phyloP scores from a whole-genome alignment of 2,113 vertebrate genomes.

The Pygathrix nemaeus region DNA sequence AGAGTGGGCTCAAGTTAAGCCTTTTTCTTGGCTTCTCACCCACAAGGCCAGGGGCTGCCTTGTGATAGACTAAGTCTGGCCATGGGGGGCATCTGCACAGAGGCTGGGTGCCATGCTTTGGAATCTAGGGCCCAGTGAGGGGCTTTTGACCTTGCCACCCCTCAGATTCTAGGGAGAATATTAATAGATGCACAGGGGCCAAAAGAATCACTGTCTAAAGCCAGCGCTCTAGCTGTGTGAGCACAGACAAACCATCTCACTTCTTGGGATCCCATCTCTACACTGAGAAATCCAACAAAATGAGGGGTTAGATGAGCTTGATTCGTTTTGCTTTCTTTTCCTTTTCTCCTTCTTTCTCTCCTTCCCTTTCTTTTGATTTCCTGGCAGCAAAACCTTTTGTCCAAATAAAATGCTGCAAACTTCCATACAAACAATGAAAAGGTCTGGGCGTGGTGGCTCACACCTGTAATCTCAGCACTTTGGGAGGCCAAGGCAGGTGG shows the following conservation, averaged over 20 bases:
- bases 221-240: background rate
- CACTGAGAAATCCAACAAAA: background rate
- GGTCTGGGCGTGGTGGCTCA: background rate
- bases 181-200: accelerated
- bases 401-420: background rate
- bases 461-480: too few relatives aligned
- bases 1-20: background rate
- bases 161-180: background rate
- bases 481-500: too few relatives aligned
- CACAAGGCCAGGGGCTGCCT: background rate
- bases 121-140: background rate
- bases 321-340: background rate
- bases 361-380: background rate
- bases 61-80: background rate
- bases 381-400: background rate
- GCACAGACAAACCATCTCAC: background rate
- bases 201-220: background rate
- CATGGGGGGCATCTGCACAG: background rate
- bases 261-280: background rate
- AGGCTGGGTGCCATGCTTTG: background rate
- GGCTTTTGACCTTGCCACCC: background rate
- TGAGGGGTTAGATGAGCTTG: background rate
- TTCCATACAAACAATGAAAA: background rate
- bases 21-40: background rate
- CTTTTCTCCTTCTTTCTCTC: background rate